Conservation (phyloP, 2,113 vertebrate genomes). For the Delphinus delphis region DNA sequence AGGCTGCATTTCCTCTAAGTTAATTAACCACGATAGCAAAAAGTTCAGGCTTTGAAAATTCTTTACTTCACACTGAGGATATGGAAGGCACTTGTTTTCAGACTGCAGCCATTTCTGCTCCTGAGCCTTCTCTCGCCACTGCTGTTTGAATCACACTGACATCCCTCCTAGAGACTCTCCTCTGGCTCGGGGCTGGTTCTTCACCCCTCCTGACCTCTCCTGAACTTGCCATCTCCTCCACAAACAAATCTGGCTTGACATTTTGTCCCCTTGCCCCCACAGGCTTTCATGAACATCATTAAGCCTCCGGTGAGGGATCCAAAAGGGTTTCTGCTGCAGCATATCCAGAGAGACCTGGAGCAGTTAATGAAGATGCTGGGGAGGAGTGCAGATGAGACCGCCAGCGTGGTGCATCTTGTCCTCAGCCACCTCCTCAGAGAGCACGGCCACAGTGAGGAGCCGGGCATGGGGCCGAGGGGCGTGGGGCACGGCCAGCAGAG, state of each 20-base stretch:
- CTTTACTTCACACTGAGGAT: accelerated
- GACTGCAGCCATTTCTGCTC: too few relatives aligned
- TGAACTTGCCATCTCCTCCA: accelerated
- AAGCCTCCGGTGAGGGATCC: conserved; percentile 82
- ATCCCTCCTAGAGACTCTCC: neutral
- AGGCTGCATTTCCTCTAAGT: neutral
- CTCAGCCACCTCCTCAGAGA: conserved; percentile 84
- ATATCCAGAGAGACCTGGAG: conserved; percentile 87
- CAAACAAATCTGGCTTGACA: accelerated
- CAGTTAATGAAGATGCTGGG: conserved; percentile 88
- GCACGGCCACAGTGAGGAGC: conserved; percentile 82
- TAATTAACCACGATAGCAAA: too few relatives aligned
- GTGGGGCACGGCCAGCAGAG: accelerated
- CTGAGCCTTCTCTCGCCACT: neutral
- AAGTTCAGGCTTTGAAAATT: too few relatives aligned
- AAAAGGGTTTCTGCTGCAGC: conserved; percentile 85
- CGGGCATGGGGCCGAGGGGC: accelerated
- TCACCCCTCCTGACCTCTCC: neutral
- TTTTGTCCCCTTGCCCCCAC: neutral
- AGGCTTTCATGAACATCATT: conserved; percentile 87
- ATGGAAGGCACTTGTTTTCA: neutral
- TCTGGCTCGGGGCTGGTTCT: neutral
- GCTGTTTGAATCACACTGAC: accelerated
- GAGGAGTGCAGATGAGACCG: conserved; percentile 89
- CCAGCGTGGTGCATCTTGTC: conserved; percentile 85